phyloP scores from a whole-genome alignment of 2,888 invertebrate genomes.

The Marronus borbonicus region DNA sequence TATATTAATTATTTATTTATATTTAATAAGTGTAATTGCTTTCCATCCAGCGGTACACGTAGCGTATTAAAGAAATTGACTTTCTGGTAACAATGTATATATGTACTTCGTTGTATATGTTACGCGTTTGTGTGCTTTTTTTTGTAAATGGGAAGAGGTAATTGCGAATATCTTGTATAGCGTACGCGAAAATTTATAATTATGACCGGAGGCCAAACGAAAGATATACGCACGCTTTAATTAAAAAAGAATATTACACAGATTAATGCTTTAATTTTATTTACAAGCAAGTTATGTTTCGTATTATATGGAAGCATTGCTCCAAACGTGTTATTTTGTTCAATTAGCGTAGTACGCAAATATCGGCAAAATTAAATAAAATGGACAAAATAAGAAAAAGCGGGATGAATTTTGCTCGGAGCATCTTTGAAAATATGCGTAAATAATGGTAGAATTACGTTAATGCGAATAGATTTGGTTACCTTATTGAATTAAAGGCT shows the following conservation, averaged over 20 bases:
- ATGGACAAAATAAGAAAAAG: no score
- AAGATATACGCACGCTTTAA: constrained; percentile 7
- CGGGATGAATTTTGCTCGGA: no score
- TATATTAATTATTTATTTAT: constrained; percentile 38
- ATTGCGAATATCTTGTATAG: not conserved
- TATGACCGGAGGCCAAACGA: constrained; percentile 10
- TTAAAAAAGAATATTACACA: constrained; percentile 14
- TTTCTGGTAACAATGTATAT: not conserved
- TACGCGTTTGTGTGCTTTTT: not conserved
- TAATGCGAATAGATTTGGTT: no score
- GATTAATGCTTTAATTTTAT: not conserved
- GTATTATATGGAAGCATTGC: no score
- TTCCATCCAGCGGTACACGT: not conserved
- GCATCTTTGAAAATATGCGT: no score
- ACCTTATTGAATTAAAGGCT: no score
- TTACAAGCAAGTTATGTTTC: not conserved
- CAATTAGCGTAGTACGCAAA: no score
- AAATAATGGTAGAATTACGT: no score
- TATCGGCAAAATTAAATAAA: no score
- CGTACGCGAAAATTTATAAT: constrained; percentile 13
- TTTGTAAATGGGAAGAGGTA: not conserved
- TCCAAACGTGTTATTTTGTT: no score
- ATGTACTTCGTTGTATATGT: not conserved
- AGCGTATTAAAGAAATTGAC: constrained; percentile 23
- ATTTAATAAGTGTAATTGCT: constrained; percentile 38